phyloP scores from a whole-genome alignment of 2,797 vertebrate species.

The Leucoraja ocellata region DNA sequence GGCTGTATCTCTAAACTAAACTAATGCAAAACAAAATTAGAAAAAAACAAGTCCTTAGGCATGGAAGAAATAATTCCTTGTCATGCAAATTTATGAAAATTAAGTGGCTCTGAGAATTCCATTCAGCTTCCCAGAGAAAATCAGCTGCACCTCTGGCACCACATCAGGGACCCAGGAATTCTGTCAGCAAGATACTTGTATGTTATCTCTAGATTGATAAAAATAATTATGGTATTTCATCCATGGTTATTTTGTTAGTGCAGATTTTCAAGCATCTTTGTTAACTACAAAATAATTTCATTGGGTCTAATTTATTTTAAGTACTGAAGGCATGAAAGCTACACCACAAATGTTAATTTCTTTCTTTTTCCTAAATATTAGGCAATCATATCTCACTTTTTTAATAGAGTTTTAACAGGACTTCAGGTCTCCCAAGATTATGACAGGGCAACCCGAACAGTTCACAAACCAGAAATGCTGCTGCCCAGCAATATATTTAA shows the following conservation, averaged over 20 bases:
- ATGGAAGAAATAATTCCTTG: neutral
- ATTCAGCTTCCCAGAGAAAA: neutral
- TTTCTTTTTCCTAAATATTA: neutral
- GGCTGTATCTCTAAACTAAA: no score
- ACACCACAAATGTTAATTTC: neutral
- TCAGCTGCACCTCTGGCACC: neutral
- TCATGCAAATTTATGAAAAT: constrained; percentile 13
- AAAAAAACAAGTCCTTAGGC: neutral
- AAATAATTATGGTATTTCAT: neutral
- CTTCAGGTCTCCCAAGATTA: no score
- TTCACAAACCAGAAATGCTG: no score
- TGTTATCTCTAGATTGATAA: neutral
- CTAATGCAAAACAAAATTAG: no score
- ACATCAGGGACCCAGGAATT: neutral
- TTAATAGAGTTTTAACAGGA: neutral
- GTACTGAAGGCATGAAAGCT: neutral
- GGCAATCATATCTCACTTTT: neutral
- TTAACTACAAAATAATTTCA: neutral
- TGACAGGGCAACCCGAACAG: no score
- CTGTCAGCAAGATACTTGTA: neutral
- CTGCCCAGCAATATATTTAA: no score
- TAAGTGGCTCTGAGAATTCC: neutral
- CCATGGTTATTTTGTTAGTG: neutral
- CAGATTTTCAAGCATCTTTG: neutral
- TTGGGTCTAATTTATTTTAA: neutral